Percentiles rank a stretch among this genome's conserved stretches.
Evolutionary conservation across 2,113 vertebrate species (phyloP).

Genomic region (Tragelaphus scriptus): DNA sequence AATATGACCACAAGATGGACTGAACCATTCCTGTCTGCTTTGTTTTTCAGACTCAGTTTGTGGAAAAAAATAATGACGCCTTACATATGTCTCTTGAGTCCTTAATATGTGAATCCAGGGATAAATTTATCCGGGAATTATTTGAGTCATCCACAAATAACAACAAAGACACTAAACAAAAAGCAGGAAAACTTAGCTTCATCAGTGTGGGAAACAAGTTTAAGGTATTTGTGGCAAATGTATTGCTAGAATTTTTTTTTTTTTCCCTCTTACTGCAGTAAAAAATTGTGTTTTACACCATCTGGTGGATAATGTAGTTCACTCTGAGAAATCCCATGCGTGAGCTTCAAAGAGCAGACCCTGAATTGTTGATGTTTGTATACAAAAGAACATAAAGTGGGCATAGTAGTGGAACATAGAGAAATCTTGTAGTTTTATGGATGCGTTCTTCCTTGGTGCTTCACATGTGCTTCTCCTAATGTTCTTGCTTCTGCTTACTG

Average conservation of each 20-base stretch:
- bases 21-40: conserved; percentile 23
- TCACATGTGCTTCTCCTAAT: conserved; percentile 72
- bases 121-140: conserved; percentile 90
- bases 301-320: not conserved
- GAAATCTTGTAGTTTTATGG: conserved; percentile 45
- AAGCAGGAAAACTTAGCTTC: conserved; percentile 96
- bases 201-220: conserved; percentile 99
- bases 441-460: conserved; percentile 60
- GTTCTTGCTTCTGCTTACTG: conserved; percentile 77
- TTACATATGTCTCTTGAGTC: conserved; percentile 97
- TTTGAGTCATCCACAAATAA: conserved; percentile 92
- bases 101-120: conserved; percentile 95
- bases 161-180: conserved; percentile 92
- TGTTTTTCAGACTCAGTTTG: conserved; percentile 90
- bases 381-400: not conserved
- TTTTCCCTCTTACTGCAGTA: not conserved
- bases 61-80: conserved; percentile 99
- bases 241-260: not conserved
- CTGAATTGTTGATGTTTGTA: conserved; percentile 41
- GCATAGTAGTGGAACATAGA: not conserved
- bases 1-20: not conserved
- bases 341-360: not conserved
- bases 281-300: not conserved
- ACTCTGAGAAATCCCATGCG: not conserved
- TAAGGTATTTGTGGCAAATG: conserved; percentile 84